Base-by-base conservation (phyloP, 2,113 vertebrate genomes). In the Merops nubicus region DNA sequence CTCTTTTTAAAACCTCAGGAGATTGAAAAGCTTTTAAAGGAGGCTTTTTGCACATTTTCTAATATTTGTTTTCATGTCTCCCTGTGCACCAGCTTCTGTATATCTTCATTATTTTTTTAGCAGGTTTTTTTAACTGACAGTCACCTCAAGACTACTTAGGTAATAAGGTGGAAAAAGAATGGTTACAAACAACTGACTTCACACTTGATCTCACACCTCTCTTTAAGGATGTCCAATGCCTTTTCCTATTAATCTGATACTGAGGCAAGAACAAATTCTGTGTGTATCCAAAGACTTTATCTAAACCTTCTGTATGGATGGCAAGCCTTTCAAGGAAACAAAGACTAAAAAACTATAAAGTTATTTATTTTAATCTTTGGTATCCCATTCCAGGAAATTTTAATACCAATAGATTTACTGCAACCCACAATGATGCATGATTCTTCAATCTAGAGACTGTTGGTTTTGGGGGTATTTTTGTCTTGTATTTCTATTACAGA, bases 1-100 rank as follows among this genome's bases (percentile, higher is more conserved):
- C 42, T 59, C 33, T 78, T 91, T 93, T 96, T 70, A 92, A 95
- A 92, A 91, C 33, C 93, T 81, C 95, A 34, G 29, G 94, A 97
- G 93, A 91, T 5, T 89, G 68, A 86, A 94, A 97, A 97, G 83
- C 91, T 97, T 96, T 94, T 96, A 97, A 88, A 89, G 34, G 25
- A 96, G 26, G 53, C 77, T 96, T 94, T 96, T 94, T 96, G 65
- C 81, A 93, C 88, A 73, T 56, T 78, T 92, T 62, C 43, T 85
- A 93, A 84, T 96, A 94, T 91, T 96, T 96, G 72, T 91, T 96
- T 93, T 90, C 62, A n/a, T 82, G 42, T 79, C 26, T 91, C 86
- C n/a, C 57, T 67, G 21, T 84, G 29, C 56, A 87, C 17, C 73
- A 89, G 54, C 33, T 70, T 56, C 75, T 79, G 36, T 82, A 79